Percentiles rank a stretch among this genome's conserved stretches.
phyloP scores from a whole-genome alignment of 2,797 vertebrate genomes.

The Lerista edwardsae region DNA sequence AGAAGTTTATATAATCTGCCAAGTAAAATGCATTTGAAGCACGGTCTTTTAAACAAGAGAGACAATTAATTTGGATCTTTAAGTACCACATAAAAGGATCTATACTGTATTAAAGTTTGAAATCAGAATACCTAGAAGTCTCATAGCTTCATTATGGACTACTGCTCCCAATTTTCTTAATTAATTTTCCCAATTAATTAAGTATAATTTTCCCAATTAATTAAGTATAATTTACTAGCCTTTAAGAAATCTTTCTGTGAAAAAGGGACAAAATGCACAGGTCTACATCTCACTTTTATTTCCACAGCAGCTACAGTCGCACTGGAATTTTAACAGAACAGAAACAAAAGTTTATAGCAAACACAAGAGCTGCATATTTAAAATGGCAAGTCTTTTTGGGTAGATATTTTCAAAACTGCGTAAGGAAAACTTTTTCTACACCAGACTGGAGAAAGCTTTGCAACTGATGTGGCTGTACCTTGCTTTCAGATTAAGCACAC shows the following conservation, averaged over 20 bases:
- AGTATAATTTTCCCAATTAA: too few relatives aligned
- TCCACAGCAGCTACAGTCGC: not conserved
- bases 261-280: not conserved
- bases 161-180: not conserved
- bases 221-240: not conserved
- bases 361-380: not conserved
- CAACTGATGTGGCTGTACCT: not conserved
- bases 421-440: not conserved
- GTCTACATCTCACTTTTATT: not conserved
- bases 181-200: too few relatives aligned
- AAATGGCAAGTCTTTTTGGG: not conserved
- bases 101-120: not conserved
- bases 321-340: not conserved
- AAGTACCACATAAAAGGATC: not conserved
- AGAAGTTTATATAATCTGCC: not conserved
- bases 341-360: not conserved
- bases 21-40: not conserved
- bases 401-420: not conserved
- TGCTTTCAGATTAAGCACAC: not conserved
- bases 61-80: not conserved
- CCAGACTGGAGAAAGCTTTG: not conserved
- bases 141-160: not conserved
- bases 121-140: not conserved
- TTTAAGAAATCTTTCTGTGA: not conserved
- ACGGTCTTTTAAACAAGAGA: not conserved